Base-by-base conservation (phyloP, 2,113 vertebrate species). In the Setophaga coronata region DNA sequence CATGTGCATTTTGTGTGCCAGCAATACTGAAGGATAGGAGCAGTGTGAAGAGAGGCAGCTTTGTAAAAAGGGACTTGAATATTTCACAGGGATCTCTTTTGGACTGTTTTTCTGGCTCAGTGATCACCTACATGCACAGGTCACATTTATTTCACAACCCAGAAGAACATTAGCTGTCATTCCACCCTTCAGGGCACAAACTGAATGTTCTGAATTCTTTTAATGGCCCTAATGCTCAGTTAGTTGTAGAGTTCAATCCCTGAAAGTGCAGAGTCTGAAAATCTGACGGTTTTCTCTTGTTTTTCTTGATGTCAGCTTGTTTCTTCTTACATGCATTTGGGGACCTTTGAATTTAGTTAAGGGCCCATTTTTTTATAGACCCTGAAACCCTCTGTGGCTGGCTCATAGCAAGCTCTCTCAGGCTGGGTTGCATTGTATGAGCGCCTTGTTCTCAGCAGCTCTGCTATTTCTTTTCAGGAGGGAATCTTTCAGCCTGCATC, bases 1-100 rank as follows among this genome's bases (percentile, higher is more conserved):
- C 0, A 0, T 3, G 29, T 17, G 8, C 15, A 8, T 42, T 74
- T 74, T 58, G 5, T 54, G 8, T 38, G 12, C 20, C 25, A 8
- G 5, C 10, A 28, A 4, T 23, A 29, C 9, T 33, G 34, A 77
- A 43, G 17, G 31, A 40, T 26, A 14, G 12, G 8, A 82, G 17
- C 23, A 31, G 21, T 6, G 10, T n/a, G 21, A 66, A 61, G 58
- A 53, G 61, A 51, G 7, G 2, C 3, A 51, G 10, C 33, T 66
- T 61, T 18, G 10, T 24, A 28, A 36, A 82, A 29, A 64, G 7
- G 4, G 4, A 36, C 12, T 29, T 3, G 0, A 26, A 36, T 38
- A 53, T 36, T 43, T 65, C 17, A 1, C 3, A 4, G 17, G 12
- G 2, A 64, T 62, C 23, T 12, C 20, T 82, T 57, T 76, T 36